These are phyloP conservation scores for Oryctes rhinoceros DNA, from an alignment of 1,140 invertebrate species.

Conservation along the genomic window DNA sequence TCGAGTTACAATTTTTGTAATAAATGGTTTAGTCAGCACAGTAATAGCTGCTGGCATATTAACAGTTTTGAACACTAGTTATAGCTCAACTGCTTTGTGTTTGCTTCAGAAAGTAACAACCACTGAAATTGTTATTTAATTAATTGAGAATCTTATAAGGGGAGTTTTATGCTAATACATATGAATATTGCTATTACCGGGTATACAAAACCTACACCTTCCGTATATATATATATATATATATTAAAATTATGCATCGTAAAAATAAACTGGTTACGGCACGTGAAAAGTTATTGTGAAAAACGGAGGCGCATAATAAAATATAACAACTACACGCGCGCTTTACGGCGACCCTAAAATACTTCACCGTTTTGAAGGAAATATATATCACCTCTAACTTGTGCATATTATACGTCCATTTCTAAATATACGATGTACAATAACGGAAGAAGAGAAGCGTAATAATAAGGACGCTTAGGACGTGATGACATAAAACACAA, in stretches of 20 bases:
- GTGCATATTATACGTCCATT: constrained; percentile 25
- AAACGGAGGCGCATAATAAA: constrained; percentile 10
- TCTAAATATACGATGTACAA: constrained; percentile 15
- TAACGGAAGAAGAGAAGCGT: not conserved
- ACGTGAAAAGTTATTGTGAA: constrained; percentile 5
- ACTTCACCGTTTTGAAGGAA: constrained; percentile 8
- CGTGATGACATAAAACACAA: constrained; percentile 34
- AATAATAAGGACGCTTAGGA: constrained; percentile 31
- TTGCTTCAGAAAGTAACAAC: no score
- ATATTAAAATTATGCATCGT: constrained; percentile 3
- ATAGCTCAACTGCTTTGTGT: no score
- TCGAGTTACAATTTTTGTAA: no score
- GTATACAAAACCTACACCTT: no score
- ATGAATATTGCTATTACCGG: no score
- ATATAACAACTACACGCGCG: constrained; percentile 9
- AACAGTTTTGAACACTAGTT: no score
- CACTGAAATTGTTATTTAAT: no score
- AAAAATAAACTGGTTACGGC: not conserved
- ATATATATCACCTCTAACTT: constrained; percentile 6
- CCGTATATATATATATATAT: no score
- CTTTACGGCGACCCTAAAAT: not conserved
- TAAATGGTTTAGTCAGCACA: no score
- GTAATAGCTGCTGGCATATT: no score
- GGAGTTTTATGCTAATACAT: no score
- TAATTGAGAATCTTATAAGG: no score